phyloP scores from a whole-genome alignment of 2,888 invertebrate species.

The Xestia c-nigrum region DNA sequence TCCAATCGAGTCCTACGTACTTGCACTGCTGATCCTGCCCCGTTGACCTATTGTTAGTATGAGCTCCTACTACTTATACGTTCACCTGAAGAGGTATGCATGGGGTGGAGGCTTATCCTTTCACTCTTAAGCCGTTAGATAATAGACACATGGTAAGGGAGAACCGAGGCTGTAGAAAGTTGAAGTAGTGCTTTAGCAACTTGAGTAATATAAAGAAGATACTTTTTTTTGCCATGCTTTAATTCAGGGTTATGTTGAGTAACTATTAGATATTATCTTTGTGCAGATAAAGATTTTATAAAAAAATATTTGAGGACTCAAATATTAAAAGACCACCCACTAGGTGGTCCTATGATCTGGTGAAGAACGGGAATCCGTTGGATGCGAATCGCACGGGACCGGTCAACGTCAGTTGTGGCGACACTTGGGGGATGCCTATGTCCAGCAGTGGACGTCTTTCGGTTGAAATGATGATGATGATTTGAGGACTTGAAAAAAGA shows the following conservation, averaged over 20 bases:
- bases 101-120: slow-evolving; percentile 36
- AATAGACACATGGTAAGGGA: slow-evolving; percentile 41
- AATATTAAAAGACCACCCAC: too few species aligned
- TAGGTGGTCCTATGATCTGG: too few species aligned
- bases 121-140: slow-evolving; percentile 43
- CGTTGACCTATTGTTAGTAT: slow-evolving; percentile 29
- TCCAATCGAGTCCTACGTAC: too few species aligned
- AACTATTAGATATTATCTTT: not conserved
- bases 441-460: too few species aligned
- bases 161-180: slow-evolving; percentile 4
- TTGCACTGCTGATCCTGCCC: slow-evolving; percentile 4
- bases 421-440: too few species aligned
- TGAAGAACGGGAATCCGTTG: too few species aligned
- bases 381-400: too few species aligned
- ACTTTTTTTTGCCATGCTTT: not conserved
- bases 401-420: too few species aligned
- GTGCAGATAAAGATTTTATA: not conserved
- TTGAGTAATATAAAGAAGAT: not conserved
- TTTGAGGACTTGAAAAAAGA: not conserved
- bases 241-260: not conserved
- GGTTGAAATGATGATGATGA: not conserved
- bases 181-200: slow-evolving; percentile 33
- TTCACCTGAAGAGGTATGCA: slow-evolving; percentile 14
- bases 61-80: slow-evolving; percentile 12
- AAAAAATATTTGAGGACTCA: too few species aligned